These are phyloP conservation scores for Drosophila sp. DNA, from an alignment of 1,140 invertebrate species.

Conservation along the genomic window DNA sequence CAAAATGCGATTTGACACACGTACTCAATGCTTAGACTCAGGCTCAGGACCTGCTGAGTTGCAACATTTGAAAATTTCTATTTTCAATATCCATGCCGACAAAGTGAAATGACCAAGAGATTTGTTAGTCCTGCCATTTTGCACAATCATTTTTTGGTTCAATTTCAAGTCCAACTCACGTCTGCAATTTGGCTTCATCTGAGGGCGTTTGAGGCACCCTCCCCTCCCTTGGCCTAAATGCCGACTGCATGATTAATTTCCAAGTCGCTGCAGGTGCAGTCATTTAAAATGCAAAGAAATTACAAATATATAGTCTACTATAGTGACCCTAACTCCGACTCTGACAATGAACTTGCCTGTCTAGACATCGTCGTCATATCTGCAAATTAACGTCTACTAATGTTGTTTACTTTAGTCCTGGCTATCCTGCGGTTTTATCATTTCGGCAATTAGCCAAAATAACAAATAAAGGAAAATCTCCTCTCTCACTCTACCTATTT, in stretches of 20 bases:
- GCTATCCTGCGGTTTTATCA: constrained; percentile 16
- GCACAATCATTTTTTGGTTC: constrained; percentile 25
- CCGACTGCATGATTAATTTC: constrained; percentile 35
- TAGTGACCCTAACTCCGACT: constrained; percentile 5
- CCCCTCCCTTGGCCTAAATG: constrained; percentile 8
- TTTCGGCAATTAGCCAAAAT: constrained; percentile 40
- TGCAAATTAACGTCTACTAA: constrained; percentile 40
- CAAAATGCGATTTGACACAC: constrained; percentile 32
- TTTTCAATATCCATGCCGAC: constrained; percentile 12
- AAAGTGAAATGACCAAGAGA: constrained; percentile 32
- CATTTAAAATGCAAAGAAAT: constrained; percentile 24
- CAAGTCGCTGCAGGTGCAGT: constrained; percentile 32
- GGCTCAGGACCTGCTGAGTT: constrained; percentile 7
- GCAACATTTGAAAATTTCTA: background rate
- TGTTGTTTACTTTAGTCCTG: constrained; percentile 52
- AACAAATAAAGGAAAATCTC: constrained; percentile 15
- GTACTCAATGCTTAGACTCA: constrained; percentile 6
- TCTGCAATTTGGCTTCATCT: constrained; percentile 15
- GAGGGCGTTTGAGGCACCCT: constrained; percentile 26
- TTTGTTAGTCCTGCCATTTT: constrained; percentile 34
- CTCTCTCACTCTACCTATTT: constrained; percentile 8
- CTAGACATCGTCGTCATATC: constrained; percentile 52
- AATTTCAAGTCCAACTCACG: constrained; percentile 9
- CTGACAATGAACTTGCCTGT: constrained; percentile 28
- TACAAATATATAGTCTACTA: constrained; percentile 20